Percentiles rank a stretch among this genome's conserved stretches.
Evolutionary conservation across 2,113 vertebrate species (phyloP).

Genomic region (Neofelis nebulosa): DNA sequence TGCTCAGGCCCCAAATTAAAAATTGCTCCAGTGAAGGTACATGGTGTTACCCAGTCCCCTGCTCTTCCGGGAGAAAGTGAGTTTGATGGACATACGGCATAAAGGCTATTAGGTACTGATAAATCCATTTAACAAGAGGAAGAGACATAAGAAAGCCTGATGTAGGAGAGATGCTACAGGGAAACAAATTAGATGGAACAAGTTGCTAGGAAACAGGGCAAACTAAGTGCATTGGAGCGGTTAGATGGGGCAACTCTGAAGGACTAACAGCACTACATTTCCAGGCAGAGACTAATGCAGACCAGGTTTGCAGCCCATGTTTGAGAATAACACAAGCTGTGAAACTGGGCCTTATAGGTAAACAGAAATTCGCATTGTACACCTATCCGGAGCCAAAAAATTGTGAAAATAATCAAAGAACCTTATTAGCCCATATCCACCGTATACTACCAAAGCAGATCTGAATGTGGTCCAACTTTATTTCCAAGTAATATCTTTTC

Average conservation of each 20-base stretch:
- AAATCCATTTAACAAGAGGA: slow-evolving; percentile 53
- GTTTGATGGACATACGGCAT: neutral
- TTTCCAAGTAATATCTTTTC: neutral
- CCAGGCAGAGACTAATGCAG: neutral
- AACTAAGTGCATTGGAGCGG: slow-evolving; percentile 24
- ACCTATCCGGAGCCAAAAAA: neutral
- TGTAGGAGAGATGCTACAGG: neutral
- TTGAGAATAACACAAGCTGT: neutral
- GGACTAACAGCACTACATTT: neutral
- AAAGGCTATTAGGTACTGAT: slow-evolving; percentile 42
- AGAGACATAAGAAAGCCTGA: neutral
- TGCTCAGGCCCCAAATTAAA: neutral
- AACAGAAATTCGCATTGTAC: neutral
- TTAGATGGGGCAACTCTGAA: neutral
- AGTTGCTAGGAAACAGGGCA: slow-evolving; percentile 71
- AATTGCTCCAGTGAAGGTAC: neutral
- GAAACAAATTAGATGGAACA: slow-evolving; percentile 48
- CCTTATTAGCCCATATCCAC: neutral
- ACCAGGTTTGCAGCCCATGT: neutral
- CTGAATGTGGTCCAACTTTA: neutral
- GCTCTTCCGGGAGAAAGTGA: neutral
- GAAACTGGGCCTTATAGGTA: neutral
- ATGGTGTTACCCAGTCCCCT: neutral
- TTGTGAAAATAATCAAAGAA: neutral
- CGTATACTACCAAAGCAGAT: neutral